Evolutionary conservation across 2,888 invertebrate genomes (phyloP), one percentile per base, ranked within the genome.

Genomic region (Iphiclides podalirius): DNA sequence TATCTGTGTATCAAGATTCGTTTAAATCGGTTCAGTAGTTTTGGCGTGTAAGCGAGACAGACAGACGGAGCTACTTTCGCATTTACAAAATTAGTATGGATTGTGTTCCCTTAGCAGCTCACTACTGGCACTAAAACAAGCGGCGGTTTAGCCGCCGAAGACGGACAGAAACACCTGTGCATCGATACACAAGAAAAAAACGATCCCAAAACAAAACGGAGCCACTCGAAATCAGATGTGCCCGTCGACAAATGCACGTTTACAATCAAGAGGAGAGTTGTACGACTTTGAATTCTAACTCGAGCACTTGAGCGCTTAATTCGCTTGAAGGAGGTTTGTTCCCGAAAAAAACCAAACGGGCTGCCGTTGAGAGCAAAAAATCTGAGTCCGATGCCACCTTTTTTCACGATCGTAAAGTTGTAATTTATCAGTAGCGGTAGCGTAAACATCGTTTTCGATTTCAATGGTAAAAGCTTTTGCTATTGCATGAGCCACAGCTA

Each of bases 321-420:
- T n/a, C n/a, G n/a, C n/a, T n/a, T n/a, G n/a, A n/a, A n/a, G n/a
- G n/a, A n/a, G n/a, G n/a, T n/a, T n/a, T n/a, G n/a, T n/a, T n/a
- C n/a, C n/a, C n/a, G 66, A 72, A 71, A 70, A 31, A 59, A 49
- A 52, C 39, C 58, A 67, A 74, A 71, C 70, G 60, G 70, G 72
- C 71, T 65, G 52, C 61, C 42, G 50, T 66, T 71, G 70, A 54
- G 64, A 71, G 68, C 67, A 76, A 77, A 77, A 72, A 72, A 66
- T 57, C 58, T 55, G 60, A 60, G 57, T 61, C 63, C 61, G 61
- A 61, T 58, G 72, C 71, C 68, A 72, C 71, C 63, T 61, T 53
- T 61, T 66, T 64, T 61, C 59, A 52, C 59, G 59, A 56, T 20
- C 33, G 48, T 59, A 61, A 64, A 52, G 43, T 58, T 50, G 54